Conservation (phyloP, 2,888 invertebrate species). For the Epinotia ramella region DNA sequence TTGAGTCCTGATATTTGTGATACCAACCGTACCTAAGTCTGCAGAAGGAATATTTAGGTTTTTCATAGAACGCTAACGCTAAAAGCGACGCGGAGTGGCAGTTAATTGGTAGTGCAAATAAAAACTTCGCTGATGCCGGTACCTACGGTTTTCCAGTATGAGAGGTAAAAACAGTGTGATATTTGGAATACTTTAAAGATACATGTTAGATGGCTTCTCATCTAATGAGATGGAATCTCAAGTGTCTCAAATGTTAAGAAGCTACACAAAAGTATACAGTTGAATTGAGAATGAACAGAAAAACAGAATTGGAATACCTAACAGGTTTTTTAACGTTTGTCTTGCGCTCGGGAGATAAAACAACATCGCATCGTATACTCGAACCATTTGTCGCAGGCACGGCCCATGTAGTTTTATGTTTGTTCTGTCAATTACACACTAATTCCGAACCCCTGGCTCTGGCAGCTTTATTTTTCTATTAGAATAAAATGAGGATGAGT, state of each 20-base stretch:
- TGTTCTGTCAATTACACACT: conserved; percentile 40
- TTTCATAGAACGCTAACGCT: conserved; percentile 37
- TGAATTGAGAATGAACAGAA: background rate
- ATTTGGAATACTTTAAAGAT: background rate
- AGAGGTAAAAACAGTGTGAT: background rate
- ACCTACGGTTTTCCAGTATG: conserved; percentile 2
- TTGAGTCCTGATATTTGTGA: background rate
- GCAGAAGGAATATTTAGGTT: conserved; percentile 37
- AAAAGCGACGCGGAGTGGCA: conserved; percentile 34
- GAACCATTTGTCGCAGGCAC: conserved; percentile 37
- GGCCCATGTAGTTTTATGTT: conserved; percentile 45
- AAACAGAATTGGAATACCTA: too few species aligned
- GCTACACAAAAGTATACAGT: background rate
- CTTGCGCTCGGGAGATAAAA: conserved; percentile 1
- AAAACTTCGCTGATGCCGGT: conserved; percentile 40
- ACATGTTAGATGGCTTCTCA: background rate
- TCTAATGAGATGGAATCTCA: too few species aligned
- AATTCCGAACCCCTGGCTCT: background rate
- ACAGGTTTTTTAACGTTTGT: background rate
- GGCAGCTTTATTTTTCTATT: conserved; percentile 3
- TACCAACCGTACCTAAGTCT: conserved; percentile 26
- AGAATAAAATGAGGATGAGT: conserved; percentile 12
- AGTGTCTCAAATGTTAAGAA: too few species aligned
- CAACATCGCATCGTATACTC: conserved; percentile 15
- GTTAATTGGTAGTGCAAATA: conserved; percentile 43